Conservation (phyloP, 2,888 invertebrate genomes). For the Mesorhabditis belari region DNA sequence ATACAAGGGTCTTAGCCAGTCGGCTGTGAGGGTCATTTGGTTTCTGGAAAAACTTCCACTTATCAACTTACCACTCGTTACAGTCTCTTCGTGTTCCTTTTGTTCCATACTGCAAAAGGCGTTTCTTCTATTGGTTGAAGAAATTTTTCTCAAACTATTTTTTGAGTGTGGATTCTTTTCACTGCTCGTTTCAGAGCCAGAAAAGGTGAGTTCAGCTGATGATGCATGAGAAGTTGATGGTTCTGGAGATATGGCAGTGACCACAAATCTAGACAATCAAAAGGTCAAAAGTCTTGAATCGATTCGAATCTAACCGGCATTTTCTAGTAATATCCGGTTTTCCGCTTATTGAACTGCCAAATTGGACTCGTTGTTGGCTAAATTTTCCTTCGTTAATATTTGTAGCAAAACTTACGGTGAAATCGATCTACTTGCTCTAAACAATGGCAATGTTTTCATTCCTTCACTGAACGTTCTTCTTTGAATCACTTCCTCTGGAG, state of each 20-base stretch:
- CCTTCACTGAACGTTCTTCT: background rate
- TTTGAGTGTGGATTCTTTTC: too few species aligned
- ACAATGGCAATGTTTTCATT: background rate
- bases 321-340: too few species aligned
- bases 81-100: conserved; percentile 6
- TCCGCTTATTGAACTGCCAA: too few species aligned
- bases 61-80: conserved; percentile 10
- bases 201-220: conserved; percentile 1
- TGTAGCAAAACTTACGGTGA: too few species aligned
- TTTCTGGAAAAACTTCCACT: background rate
- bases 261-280: conserved; percentile 10
- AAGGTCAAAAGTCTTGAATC: too few species aligned
- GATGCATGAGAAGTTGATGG: conserved; percentile 4
- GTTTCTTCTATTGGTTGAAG: conserved; percentile 16
- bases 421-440: background rate
- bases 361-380: too few species aligned
- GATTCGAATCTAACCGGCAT: too few species aligned
- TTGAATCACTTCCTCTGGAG: background rate
- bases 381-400: too few species aligned
- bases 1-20: background rate
- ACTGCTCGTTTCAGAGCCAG: too few species aligned
- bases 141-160: conserved; percentile 9
- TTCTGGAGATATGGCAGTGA: conserved; percentile 10
- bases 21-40: background rate
- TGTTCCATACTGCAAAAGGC: conserved; percentile 23